Evolutionary conservation across 2,888 invertebrate species (phyloP), one percentile per base, ranked within the genome.

Genomic region (Tetragonisca angustula): DNA sequence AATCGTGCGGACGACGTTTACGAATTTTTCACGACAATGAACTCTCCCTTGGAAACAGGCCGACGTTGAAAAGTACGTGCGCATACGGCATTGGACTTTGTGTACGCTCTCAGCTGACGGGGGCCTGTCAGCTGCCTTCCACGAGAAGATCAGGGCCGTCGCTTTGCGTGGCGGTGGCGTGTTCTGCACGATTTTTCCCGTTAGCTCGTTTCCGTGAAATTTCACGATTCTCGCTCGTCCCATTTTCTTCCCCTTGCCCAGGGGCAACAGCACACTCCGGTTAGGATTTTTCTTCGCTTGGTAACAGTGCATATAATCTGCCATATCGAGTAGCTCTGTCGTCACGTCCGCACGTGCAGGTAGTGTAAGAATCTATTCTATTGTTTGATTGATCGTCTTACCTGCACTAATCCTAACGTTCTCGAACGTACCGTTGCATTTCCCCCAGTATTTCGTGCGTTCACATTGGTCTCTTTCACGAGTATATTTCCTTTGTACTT

Each of bases 81-180:
- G 82, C 79, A 73, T 70, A 84, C 79, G 72, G 83, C 81, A 82
- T 90, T 84, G 81, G 84, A 81, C 88, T 93, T 92, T 93, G 93
- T 93, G 90, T 92, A 92, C 92, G 91, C 91, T 91, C 93, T 92
- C 93, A 93, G 93, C 93, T 93, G 93, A 93, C 90, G 92, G 91
- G 87, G 81, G 86, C 86, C 88, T 89, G 92, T 93, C 92, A 93
- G 92, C 92, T 93, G 93, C 92, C 91, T 90, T 91, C 84, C 89
- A 85, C 87, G 86, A 90, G 87, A 86, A 87, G 87, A 83, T 87
- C 89, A 89, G 90, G 90, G 90, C 89, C 89, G 91, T 88, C 89
- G 84, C 88, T 86, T 87, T 36, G 80, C 74, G 87, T 59, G 56
- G 56, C 56, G n/a, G n/a, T 43, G 43, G 43, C 43, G 76, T 81